Evolutionary conservation across 2,797 vertebrate species (phyloP).

Genomic region (Pitangus sulphuratus): DNA sequence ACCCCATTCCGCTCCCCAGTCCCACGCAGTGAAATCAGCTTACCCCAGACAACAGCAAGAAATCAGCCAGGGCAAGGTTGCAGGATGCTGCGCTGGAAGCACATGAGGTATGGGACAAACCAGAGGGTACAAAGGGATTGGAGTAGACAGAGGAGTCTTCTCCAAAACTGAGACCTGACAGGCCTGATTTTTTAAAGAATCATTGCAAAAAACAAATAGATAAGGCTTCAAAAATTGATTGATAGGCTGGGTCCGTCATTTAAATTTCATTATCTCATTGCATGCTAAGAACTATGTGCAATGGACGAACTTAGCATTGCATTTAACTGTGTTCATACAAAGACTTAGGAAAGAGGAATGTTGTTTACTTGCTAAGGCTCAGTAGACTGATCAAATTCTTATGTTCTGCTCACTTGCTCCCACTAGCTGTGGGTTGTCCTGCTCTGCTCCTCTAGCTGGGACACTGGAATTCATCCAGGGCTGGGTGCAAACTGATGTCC

Average conservation of each 20-base stretch:
- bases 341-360: background rate
- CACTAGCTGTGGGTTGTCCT: background rate
- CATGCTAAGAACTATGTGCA: background rate
- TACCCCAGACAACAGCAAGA: background rate
- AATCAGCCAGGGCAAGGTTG: background rate
- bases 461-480: background rate
- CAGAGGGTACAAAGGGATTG: background rate
- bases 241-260: background rate
- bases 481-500: background rate
- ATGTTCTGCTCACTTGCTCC: background rate
- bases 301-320: background rate
- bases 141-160: background rate
- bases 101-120: rapidly evolving
- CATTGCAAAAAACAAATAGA: background rate
- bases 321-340: background rate
- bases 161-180: background rate
- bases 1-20: rapidly evolving
- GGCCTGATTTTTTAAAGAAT: background rate
- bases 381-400: background rate
- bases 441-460: background rate
- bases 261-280: background rate
- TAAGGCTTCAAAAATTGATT: background rate
- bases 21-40: background rate
- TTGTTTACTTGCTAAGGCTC: background rate
- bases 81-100: background rate